Conservation (phyloP, 2,888 invertebrate genomes). For the Campopleginae sp. region DNA sequence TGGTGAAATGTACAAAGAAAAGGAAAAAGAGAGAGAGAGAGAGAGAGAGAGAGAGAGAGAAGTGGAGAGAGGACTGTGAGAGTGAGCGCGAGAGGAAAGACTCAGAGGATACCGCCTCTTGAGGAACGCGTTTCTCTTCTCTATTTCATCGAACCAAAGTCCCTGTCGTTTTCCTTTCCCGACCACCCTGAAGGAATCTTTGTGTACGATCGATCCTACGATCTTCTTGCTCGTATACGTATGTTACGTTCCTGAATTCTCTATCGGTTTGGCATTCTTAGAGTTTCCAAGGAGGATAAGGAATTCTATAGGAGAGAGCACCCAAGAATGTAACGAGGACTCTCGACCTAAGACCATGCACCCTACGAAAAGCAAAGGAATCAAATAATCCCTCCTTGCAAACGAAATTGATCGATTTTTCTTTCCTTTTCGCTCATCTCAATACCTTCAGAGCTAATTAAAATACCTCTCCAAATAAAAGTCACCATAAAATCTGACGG, state of each 20-base stretch:
- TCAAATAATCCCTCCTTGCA: slow-evolving; percentile 4
- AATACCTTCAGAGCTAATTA: too few relatives aligned
- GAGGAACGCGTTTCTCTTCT: slow-evolving; percentile 24
- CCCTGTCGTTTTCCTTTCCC: slow-evolving; percentile 37
- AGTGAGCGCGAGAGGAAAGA: background rate
- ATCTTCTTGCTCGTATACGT: slow-evolving; percentile 30
- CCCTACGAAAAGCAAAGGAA: background rate
- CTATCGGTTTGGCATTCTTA: slow-evolving; percentile 35
- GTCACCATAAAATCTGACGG: too few relatives aligned
- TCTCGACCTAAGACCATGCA: slow-evolving; percentile 6
- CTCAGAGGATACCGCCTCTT: slow-evolving; percentile 21
- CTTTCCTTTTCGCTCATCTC: too few relatives aligned
- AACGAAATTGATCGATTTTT: background rate
- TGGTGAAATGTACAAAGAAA: slow-evolving; percentile 51
- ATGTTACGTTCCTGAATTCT: slow-evolving; percentile 32
- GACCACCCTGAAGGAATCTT: slow-evolving; percentile 42
- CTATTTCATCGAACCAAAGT: slow-evolving; percentile 43
- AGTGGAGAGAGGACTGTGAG: background rate
- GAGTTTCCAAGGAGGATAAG: slow-evolving; percentile 19
- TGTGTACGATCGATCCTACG: slow-evolving; percentile 46
- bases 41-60: slow-evolving; percentile 8
- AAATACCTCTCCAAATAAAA: too few relatives aligned
- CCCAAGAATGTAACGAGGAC: slow-evolving; percentile 33
- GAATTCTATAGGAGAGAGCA: slow-evolving; percentile 28
- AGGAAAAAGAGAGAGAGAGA: slow-evolving; percentile 1